Conservation (phyloP, 2,888 invertebrate species). For the Parnassius smintheus region DNA sequence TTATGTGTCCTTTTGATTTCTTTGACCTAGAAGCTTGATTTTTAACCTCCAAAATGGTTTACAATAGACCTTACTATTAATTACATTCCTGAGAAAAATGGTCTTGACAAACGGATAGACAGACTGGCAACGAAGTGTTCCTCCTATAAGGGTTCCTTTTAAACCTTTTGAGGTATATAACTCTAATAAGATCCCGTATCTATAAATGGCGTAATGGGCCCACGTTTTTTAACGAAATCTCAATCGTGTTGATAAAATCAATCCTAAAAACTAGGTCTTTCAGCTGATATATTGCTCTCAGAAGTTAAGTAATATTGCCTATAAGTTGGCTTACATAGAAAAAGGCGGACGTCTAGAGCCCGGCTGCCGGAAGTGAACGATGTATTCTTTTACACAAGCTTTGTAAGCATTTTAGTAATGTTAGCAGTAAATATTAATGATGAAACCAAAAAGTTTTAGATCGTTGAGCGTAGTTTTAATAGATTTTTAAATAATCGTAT, state of each 20-base stretch:
- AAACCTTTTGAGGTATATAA: background rate
- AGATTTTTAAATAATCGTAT: too few relatives aligned
- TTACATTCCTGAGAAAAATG: too few relatives aligned
- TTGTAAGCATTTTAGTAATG: background rate
- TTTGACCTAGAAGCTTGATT: too few relatives aligned
- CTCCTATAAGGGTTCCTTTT: too few relatives aligned
- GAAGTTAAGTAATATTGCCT: conserved; percentile 23
- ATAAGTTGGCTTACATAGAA: conserved; percentile 3
- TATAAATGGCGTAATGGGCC: background rate
- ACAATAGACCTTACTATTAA: too few relatives aligned
- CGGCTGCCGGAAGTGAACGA: background rate
- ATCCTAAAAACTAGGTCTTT: conserved; percentile 19
- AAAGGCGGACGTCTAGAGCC: background rate
- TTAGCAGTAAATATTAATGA: too few relatives aligned
- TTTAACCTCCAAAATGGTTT: too few relatives aligned
- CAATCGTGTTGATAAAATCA: conserved; percentile 14
- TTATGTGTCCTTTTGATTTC: too few relatives aligned
- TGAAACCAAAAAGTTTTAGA: too few relatives aligned
- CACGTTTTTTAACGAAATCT: conserved; percentile 12
- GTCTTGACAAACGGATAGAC: too few relatives aligned
- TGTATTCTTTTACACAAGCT: background rate
- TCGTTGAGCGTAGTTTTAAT: too few relatives aligned
- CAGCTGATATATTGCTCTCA: conserved; percentile 17
- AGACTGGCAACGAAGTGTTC: too few relatives aligned
- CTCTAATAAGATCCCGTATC: conserved; percentile 2